Conservation (phyloP, 2,797 vertebrate genomes). For the Bradypus variegatus region DNA sequence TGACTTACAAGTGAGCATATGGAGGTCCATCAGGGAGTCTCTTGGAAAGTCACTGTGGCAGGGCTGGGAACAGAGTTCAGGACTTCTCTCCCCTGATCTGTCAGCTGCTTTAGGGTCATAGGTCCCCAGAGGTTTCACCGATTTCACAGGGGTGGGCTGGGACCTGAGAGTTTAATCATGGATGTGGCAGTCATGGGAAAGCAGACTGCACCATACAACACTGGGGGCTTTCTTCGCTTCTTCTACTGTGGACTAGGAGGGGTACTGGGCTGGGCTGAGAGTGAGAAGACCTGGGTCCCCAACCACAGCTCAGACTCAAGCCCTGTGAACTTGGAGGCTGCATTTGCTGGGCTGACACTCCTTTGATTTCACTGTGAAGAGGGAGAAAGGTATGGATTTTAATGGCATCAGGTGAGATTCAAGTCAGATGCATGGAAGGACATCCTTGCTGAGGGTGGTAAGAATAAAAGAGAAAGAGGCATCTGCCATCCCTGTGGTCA, state of each 20-base stretch:
- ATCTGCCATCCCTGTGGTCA: neutral
- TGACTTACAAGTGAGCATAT: neutral
- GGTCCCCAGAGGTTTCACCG: neutral
- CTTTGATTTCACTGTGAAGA: neutral
- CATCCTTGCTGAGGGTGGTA: neutral
- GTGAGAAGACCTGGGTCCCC: neutral
- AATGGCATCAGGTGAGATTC: neutral
- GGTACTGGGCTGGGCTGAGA: neutral
- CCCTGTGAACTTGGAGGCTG: neutral
- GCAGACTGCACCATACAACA: rapidly evolving
- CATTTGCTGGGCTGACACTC: no score
- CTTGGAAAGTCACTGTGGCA: neutral
- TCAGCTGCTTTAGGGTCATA: neutral
- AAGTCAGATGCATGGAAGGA: neutral
- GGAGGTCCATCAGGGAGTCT: neutral
- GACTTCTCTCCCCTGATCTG: neutral
- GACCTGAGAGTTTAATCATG: neutral
- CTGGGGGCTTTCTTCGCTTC: neutral
- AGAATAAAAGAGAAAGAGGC: neutral
- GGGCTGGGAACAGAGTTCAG: neutral
- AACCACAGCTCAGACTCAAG: neutral
- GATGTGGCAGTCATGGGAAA: neutral
- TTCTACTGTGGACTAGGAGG: no score
- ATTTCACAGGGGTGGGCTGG: neutral
- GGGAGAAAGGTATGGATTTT: neutral